Evolutionary conservation across 2,113 vertebrate species (phyloP).

Genomic region (Hippocampus abdominalis): DNA sequence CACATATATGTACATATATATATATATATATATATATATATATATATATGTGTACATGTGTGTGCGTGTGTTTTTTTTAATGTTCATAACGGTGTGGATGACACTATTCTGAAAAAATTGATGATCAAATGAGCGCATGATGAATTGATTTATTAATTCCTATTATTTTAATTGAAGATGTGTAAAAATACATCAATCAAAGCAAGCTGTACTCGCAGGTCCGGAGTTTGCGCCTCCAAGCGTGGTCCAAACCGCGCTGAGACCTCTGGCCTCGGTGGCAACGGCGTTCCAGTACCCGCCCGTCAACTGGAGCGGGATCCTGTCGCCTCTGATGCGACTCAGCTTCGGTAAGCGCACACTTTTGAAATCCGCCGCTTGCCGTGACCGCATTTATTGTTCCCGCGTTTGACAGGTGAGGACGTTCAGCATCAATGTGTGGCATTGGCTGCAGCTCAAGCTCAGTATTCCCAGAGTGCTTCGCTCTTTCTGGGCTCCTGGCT

Average conservation of each 20-base stretch:
- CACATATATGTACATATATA: too few relatives aligned
- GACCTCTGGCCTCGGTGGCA: conserved; percentile 76
- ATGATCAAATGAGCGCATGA: too few relatives aligned
- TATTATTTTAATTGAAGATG: too few relatives aligned
- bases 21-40: too few relatives aligned
- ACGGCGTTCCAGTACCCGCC: conserved; percentile 85
- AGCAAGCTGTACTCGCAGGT: conserved; percentile 61
- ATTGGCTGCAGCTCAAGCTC: conserved; percentile 80
- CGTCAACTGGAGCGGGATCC: conserved; percentile 85
- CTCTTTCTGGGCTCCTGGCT: conserved; percentile 88
- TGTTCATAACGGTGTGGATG: too few relatives aligned
- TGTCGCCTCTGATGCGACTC: conserved; percentile 91
- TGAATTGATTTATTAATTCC: too few relatives aligned
- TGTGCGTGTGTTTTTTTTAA: too few relatives aligned
- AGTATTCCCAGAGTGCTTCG: conserved; percentile 85
- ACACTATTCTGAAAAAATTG: too few relatives aligned
- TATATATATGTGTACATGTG: too few relatives aligned
- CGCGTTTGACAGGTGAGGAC: conserved; percentile 76
- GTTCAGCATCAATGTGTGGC: conserved; percentile 85
- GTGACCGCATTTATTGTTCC: background rate
- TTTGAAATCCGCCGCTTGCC: fast-evolving
- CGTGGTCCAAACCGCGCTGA: conserved; percentile 76
- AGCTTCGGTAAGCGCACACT: conserved; percentile 78
- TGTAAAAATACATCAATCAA: too few relatives aligned
- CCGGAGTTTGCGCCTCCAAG: conserved; percentile 74